Evolutionary conservation across 2,797 vertebrate species (phyloP), one percentile per base, ranked within the genome.

Genomic region (Oryzias dopingdopingensis): DNA sequence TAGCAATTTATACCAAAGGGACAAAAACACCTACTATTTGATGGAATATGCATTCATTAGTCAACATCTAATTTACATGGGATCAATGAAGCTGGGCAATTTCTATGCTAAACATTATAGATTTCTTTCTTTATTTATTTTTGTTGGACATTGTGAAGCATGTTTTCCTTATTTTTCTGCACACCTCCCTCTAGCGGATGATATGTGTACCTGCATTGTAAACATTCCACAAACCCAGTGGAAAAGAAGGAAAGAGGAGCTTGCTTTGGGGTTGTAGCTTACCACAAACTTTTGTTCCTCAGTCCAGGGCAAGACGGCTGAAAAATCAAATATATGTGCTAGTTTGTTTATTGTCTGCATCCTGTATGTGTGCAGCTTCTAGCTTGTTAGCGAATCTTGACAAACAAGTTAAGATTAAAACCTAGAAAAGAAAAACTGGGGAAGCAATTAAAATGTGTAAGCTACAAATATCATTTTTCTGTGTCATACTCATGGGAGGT

Each of bases 161-260:
- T 26, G 47, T 79, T 49, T 59, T 15, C 40, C 22, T 68, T 57
- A 65, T 44, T 80, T 69, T 76, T 83, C 80, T 65, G 72, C 74
- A 86, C 78, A 87, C 82, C 81, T 71, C 86, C 61, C 82, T 87
- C 90, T 91, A 79, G 88, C 91, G 90, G 88, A 51, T 75, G 81
- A 71, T 26, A 50, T 56, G 16, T 78, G 74, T 50, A 77, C 78
- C 65, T 80, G 81, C 87, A 85, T 42, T 62, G 65, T 84, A 68
- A 72, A 65, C 63, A 55, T 62, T 41, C 59, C 70, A 72, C 72
- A 62, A 65, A 73, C 44, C 62, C 62, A 40, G 71, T 78, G 57
- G 47, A 67, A 65, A 13, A 58, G 53, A 65, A 18, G n/a, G 2
- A 49, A 14, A 52, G 29, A 59, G 6, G 62, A 59, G 55, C 26